phyloP scores from a whole-genome alignment of 2,888 invertebrate species.

The Taenaris catops region DNA sequence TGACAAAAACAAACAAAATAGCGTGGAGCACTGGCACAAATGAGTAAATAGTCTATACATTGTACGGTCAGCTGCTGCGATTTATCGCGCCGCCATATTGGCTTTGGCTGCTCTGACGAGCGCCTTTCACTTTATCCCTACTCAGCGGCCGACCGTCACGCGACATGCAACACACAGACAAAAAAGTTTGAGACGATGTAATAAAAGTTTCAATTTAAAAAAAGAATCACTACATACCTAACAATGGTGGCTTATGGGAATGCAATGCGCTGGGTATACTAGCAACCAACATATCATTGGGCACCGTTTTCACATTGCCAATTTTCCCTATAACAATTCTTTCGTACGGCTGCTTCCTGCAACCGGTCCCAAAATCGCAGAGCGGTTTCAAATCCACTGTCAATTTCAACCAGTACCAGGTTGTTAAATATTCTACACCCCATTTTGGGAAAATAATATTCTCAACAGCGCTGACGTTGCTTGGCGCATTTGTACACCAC shows the following conservation, averaged over 20 bases:
- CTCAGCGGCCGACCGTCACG: too few relatives aligned
- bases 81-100: too few relatives aligned
- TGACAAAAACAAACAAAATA: too few relatives aligned
- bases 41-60: too few relatives aligned
- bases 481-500: constrained; percentile 95
- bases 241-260: constrained; percentile 96
- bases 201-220: too few relatives aligned
- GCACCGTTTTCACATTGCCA: constrained; percentile 44
- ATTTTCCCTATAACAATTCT: constrained; percentile 77
- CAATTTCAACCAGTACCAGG: constrained; percentile 95
- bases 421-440: constrained; percentile 85
- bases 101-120: too few relatives aligned
- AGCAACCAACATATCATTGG: constrained; percentile 81
- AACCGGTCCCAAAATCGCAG: constrained; percentile 82
- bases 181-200: too few relatives aligned
- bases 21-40: too few relatives aligned
- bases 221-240: constrained; percentile 71
- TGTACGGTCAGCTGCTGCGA: too few relatives aligned
- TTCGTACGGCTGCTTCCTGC: constrained; percentile 94
- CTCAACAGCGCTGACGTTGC: constrained; percentile 83
- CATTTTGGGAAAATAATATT: constrained; percentile 88
- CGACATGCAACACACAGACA: too few relatives aligned
- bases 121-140: too few relatives aligned
- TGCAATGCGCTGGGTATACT: constrained; percentile 96
- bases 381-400: constrained; percentile 84